Percentiles rank a stretch among this genome's conserved stretches.
These are phyloP conservation scores for Gambusia yucatana DNA, from an alignment of 2,797 vertebrate species.

Conservation along the genomic window DNA sequence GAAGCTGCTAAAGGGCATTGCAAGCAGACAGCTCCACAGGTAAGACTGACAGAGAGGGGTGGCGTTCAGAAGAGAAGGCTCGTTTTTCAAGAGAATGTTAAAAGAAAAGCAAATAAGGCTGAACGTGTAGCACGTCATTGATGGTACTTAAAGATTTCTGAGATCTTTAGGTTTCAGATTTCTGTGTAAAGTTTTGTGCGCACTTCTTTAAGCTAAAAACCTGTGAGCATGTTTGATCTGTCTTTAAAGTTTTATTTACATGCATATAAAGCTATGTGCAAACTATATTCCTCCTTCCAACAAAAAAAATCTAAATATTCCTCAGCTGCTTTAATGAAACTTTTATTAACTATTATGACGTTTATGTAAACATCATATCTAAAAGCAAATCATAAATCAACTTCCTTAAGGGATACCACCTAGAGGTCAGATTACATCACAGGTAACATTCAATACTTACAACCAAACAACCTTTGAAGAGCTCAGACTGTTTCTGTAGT, in stretches of 20 bases:
- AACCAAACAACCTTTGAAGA: background rate
- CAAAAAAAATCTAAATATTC: background rate
- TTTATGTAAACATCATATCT: background rate
- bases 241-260: background rate
- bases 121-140: background rate
- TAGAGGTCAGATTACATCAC: background rate
- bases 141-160: background rate
- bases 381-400: background rate
- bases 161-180: background rate
- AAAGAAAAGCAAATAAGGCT: background rate
- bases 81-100: background rate
- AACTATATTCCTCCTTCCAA: background rate
- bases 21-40: conserved; percentile 68
- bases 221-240: background rate
- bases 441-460: background rate
- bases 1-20: conserved; percentile 44
- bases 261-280: background rate
- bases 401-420: background rate
- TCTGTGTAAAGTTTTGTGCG: background rate
- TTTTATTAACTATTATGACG: background rate
- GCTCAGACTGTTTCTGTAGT: background rate
- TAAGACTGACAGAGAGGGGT: conserved; percentile 27
- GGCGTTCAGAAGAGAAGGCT: background rate
- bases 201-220: background rate
- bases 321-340: background rate